Conservation (phyloP, 2,113 vertebrate genomes). For the Panthera leo region DNA sequence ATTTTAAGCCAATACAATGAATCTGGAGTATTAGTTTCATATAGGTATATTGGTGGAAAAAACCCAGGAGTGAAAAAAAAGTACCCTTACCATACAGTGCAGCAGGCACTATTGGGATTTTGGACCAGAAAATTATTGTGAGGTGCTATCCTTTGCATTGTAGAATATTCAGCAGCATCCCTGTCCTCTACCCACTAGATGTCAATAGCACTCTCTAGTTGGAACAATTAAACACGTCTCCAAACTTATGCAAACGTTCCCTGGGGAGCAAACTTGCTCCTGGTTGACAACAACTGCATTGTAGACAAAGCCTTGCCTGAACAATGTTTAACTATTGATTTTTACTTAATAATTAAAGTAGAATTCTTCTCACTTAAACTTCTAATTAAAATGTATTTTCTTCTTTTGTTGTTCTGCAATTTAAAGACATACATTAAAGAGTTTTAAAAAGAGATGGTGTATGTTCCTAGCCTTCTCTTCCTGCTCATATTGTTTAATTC, state of each 20-base stretch:
- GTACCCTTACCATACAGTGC: background rate
- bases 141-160: background rate
- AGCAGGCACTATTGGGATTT: background rate
- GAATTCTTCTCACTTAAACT: background rate
- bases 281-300: background rate
- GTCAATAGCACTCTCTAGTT: background rate
- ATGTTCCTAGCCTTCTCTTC: background rate
- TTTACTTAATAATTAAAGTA: background rate
- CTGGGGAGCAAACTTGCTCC: background rate
- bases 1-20: background rate
- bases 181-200: background rate
- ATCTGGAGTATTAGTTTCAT: background rate
- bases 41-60: background rate
- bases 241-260: background rate
- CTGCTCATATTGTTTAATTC: background rate
- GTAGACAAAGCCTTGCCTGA: background rate
- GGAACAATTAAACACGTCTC: background rate
- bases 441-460: background rate
- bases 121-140: background rate
- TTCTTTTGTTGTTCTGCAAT: slow-evolving; percentile 10
- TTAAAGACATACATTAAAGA: background rate
- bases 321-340: background rate
- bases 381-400: background rate
- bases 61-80: background rate
- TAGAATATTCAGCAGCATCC: background rate